Conservation (phyloP, 1,140 invertebrate species). For the Rhyacophila brunnea region DNA sequence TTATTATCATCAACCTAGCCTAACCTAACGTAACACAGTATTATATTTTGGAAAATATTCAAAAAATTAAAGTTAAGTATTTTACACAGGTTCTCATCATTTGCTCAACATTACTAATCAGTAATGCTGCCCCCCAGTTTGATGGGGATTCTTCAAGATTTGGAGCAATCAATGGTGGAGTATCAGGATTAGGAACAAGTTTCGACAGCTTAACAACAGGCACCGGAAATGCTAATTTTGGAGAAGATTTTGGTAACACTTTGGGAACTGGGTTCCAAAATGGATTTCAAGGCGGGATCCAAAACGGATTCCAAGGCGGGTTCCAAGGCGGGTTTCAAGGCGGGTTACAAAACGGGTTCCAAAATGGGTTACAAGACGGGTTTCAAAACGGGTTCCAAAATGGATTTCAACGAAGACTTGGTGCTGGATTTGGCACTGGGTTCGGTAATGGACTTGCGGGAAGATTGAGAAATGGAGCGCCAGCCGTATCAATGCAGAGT, state of each 20-base stretch:
- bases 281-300: background rate
- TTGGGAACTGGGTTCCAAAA: background rate
- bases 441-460: slow-evolving; percentile 1
- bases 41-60: no score
- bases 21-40: no score
- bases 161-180: no score
- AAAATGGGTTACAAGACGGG: background rate
- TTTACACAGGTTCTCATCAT: slow-evolving; percentile 8
- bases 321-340: background rate
- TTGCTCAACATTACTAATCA: background rate
- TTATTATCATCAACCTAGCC: no score
- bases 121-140: slow-evolving; percentile 19
- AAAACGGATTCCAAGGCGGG: background rate
- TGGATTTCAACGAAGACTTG: slow-evolving; percentile 3
- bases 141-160: background rate
- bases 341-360: background rate
- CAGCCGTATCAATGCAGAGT: slow-evolving; percentile 23
- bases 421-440: slow-evolving; percentile 1
- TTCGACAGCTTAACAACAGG: background rate
- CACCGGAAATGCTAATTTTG: no score
- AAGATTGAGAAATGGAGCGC: background rate
- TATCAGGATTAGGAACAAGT: no score
- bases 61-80: no score
- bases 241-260: slow-evolving; percentile 11
- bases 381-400: background rate